phyloP scores from a whole-genome alignment of 2,113 vertebrate species.

The Phyllopteryx taeniolatus region DNA sequence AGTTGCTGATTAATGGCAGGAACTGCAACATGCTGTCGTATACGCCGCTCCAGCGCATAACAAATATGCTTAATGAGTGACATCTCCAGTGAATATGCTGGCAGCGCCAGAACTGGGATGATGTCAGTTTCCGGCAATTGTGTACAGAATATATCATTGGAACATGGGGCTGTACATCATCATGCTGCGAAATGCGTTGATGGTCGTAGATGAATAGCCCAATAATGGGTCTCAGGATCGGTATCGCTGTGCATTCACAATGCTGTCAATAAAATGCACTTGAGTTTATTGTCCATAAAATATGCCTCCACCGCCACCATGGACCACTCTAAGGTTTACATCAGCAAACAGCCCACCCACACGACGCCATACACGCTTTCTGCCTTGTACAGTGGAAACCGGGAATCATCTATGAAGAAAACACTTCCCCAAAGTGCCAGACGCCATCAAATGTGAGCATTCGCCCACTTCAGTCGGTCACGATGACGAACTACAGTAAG shows the following conservation, averaged over 20 bases:
- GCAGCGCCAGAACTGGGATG: not conserved
- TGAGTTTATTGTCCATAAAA: too few relatives aligned
- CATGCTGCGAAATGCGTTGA: not conserved
- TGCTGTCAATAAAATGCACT: not conserved
- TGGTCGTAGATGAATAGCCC: not conserved
- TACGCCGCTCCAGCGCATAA: not conserved
- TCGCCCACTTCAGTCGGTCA: not conserved
- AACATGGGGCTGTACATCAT: not conserved
- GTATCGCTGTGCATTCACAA: not conserved
- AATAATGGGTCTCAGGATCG: not conserved
- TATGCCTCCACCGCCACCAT: too few relatives aligned
- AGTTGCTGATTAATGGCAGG: too few relatives aligned
- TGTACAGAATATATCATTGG: not conserved
- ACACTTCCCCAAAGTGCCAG: not conserved
- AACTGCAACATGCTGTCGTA: too few relatives aligned
- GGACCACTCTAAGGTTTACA: too few relatives aligned
- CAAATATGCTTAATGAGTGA: not conserved
- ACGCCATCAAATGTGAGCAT: not conserved
- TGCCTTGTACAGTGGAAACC: not conserved
- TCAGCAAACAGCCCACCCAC: too few relatives aligned
- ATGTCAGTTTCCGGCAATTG: not conserved
- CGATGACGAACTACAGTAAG: not conserved
- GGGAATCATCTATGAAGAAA: not conserved
- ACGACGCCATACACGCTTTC: not conserved
- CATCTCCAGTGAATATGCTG: not conserved